Evolutionary conservation across 2,888 invertebrate genomes (phyloP).

Genomic region (Caenorhabditis doughertyi): DNA sequence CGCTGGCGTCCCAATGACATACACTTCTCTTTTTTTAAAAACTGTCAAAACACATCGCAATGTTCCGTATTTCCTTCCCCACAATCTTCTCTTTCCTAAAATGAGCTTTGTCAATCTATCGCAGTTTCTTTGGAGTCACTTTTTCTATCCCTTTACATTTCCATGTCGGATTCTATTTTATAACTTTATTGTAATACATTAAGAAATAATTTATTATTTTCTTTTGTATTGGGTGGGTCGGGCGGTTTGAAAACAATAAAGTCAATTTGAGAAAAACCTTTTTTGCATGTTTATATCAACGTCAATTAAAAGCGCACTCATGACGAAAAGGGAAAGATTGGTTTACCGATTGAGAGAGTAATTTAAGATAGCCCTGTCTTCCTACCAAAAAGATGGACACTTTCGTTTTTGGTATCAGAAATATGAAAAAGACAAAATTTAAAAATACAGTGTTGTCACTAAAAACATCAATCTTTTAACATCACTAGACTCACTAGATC

Average conservation of each 20-base stretch:
- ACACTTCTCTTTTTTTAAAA: background rate
- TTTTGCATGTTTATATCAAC: no score
- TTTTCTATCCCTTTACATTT: background rate
- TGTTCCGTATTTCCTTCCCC: background rate
- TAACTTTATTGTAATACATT: background rate
- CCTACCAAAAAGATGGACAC: no score
- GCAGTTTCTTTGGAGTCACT: background rate
- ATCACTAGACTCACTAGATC: no score
- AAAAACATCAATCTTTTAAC: no score
- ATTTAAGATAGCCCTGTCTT: no score
- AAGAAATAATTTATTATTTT: background rate
- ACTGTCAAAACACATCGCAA: background rate
- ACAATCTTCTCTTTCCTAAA: background rate
- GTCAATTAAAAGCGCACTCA: no score
- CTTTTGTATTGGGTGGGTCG: background rate
- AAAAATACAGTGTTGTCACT: no score
- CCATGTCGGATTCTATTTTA: slow-evolving; percentile 6
- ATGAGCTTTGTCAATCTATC: slow-evolving; percentile 17
- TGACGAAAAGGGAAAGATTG: no score
- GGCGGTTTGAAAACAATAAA: background rate
- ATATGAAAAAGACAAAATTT: no score
- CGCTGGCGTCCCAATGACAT: slow-evolving; percentile 18
- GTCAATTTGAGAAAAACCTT: background rate
- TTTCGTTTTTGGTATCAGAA: no score
- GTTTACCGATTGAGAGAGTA: no score